Evolutionary conservation across 2,888 invertebrate species (phyloP), one percentile per base, ranked within the genome.

Genomic region (Euclidia mi): DNA sequence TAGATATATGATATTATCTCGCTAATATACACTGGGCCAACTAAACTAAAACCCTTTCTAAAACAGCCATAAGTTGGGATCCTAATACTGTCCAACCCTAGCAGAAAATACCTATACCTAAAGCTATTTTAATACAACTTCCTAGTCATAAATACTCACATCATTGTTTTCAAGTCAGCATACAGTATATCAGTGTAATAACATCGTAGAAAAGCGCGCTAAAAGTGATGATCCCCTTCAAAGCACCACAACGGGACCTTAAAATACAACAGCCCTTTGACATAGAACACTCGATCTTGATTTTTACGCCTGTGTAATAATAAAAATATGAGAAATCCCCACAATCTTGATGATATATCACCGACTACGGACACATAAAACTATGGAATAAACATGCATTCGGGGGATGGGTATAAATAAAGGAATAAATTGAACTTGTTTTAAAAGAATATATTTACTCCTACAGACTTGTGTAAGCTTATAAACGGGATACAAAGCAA

Each of bases 241-340:
- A 71, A 82, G 65, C 56, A 75, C 72, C 79, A 52, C 82, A 46
- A 42, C 34, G 84, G 81, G 81, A 68, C 76, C 75, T 79, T 83
- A 81, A 78, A 84, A 61, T 67, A 82, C 78, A 77, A 76, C 78
- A 75, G 77, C 53, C 46, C 62, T 55, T 42, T 70, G 80, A 78
- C 71, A 81, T 74, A 69, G 72, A 69, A 74, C 78, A 78, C 79
- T 80, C 79, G 81, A 84, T 87, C 81, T 81, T 87, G 88, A 90
- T 88, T 88, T 88, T 89, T 84, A 87, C 81, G 82, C 81, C 75
- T 71, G 75, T 68, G 89, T 86, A 91, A 90, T n/a, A n/a, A n/a
- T 92, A 92, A 92, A 91, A 92, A 90, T 90, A 91, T 91, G 84
- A 90, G 86, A 78, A 82, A 80, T 82, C 82, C 81, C 81, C 76